phyloP scores from a whole-genome alignment of 1,140 invertebrate genomes.

The Fopius arisanus region DNA sequence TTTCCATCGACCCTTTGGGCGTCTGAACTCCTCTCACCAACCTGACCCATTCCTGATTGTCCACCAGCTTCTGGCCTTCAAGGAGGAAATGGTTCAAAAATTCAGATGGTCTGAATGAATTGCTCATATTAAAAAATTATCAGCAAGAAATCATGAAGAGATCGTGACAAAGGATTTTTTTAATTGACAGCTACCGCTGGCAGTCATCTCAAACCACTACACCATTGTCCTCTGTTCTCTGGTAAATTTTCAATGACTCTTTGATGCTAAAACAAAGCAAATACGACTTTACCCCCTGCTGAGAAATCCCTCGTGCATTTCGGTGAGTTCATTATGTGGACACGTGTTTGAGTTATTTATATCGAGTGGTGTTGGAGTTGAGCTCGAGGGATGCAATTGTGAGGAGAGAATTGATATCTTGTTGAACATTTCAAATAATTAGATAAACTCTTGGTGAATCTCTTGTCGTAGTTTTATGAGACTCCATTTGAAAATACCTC shows the following conservation, averaged over 20 bases:
- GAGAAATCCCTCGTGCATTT: constrained; percentile 11
- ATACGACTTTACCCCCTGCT: not conserved
- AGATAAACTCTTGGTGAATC: too few species aligned
- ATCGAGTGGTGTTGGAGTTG: not conserved
- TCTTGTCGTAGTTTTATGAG: too few species aligned
- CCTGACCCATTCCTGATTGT: constrained; percentile 25
- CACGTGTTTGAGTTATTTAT: constrained; percentile 7
- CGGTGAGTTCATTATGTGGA: not conserved
- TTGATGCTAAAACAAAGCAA: constrained; percentile 6
- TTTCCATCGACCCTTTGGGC: constrained; percentile 11
- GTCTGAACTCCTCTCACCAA: constrained; percentile 28
- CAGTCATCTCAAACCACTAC: not conserved
- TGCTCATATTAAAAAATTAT: not conserved
- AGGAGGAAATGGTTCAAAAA: not conserved
- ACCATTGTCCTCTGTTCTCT: not conserved
- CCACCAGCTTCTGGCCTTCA: constrained; percentile 42
- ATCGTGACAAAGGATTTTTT: not conserved
- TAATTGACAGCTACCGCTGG: not conserved
- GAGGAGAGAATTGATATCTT: not conserved
- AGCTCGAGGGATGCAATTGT: not conserved
- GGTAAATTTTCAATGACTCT: not conserved
- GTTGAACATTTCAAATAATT: not conserved
- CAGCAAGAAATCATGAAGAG: not conserved
- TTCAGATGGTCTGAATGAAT: not conserved
- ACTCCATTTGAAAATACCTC: too few species aligned